phyloP scores from a whole-genome alignment of 2,113 vertebrate genomes.

The Gasterosteus aculeatus region DNA sequence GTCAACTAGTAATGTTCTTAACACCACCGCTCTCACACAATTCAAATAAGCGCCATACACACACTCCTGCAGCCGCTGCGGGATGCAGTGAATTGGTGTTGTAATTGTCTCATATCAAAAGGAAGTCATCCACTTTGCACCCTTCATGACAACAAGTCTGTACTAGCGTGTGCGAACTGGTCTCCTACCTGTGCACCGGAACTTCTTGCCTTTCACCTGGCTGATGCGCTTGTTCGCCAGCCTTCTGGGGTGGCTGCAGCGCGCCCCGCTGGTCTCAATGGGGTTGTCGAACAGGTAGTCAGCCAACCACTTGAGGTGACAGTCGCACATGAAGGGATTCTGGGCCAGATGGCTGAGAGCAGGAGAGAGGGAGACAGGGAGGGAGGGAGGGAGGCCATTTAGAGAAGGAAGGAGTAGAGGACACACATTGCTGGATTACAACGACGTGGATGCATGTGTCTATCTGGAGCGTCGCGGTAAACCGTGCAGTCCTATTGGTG shows the following conservation, averaged over 20 bases:
- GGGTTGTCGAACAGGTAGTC: constrained; percentile 99
- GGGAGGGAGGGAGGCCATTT: neutral
- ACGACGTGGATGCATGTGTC: neutral
- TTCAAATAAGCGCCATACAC: neutral
- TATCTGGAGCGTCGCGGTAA: neutral
- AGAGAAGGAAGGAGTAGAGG: neutral
- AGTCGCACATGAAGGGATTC: constrained; percentile 99
- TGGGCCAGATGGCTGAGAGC: constrained; percentile 93
- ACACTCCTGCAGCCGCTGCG: constrained; percentile 36
- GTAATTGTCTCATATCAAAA: constrained; percentile 61
- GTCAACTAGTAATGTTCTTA: constrained; percentile 3
- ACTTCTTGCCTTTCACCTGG: constrained; percentile 99
- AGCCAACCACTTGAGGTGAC: constrained; percentile 99
- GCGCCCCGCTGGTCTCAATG: constrained; percentile 97
- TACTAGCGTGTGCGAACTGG: neutral
- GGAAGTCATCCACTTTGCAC: constrained; percentile 67
- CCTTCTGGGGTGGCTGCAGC: constrained; percentile 95
- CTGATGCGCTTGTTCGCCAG: constrained; percentile 99
- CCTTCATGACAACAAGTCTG: neutral
- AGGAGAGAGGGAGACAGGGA: constrained; percentile 8
- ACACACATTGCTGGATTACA: neutral
- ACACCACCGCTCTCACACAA: neutral
- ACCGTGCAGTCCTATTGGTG: neutral
- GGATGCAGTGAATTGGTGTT: constrained; percentile 40
- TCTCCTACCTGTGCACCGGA: constrained; percentile 98